A percentile compares a stretch with the other conserved stretches of the same genome.
phyloP scores from a whole-genome alignment of 2,797 vertebrate species.

The Sebastes glaucus region DNA sequence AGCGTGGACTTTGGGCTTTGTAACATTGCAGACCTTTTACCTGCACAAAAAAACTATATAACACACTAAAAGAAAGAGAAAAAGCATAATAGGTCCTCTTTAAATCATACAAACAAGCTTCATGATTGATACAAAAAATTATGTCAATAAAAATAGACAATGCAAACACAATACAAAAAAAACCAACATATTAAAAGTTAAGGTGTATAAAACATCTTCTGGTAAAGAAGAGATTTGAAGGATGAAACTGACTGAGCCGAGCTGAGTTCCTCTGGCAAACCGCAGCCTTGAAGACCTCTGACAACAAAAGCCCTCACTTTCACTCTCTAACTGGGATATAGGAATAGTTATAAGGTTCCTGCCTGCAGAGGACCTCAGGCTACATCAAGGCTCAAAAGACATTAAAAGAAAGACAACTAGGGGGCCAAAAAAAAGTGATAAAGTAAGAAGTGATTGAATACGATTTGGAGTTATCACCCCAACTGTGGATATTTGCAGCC shows the following conservation, averaged over 20 bases:
- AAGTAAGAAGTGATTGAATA: neutral
- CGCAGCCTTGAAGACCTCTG: constrained; percentile 20
- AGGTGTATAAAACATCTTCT: neutral
- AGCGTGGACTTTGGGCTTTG: too few relatives aligned
- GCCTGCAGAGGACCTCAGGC: constrained; percentile 5
- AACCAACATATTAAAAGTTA: neutral
- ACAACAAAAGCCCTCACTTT: constrained; percentile 18
- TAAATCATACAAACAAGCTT: neutral
- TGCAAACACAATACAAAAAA: neutral
- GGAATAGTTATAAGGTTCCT: constrained; percentile 7
- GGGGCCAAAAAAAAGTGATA: neutral
- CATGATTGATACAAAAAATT: neutral
- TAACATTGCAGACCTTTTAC: too few relatives aligned
- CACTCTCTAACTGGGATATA: neutral
- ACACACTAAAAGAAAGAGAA: too few relatives aligned
- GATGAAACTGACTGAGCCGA: neutral
- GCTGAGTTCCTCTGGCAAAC: constrained; percentile 16
- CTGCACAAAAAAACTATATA: too few relatives aligned
- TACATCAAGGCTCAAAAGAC: neutral
- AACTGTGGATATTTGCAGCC: neutral
- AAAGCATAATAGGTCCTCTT: neutral
- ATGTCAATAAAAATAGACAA: neutral
- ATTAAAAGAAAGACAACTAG: neutral
- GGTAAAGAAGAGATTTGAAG: neutral
- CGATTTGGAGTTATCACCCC: neutral